phyloP scores from a whole-genome alignment of 1,140 invertebrate species.

The Leptinotarsa undecemlineata region DNA sequence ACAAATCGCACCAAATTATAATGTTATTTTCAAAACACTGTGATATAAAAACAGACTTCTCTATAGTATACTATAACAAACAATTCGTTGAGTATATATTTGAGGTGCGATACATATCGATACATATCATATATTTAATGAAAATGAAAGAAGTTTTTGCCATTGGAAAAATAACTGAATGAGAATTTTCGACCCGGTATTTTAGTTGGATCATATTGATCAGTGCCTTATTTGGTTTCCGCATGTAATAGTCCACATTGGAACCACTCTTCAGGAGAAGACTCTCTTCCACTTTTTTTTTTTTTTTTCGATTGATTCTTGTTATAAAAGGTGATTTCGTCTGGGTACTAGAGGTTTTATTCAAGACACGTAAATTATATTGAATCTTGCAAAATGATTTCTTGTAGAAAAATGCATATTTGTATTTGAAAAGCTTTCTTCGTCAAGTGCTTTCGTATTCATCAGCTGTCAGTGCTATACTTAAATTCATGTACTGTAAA shows the following conservation, averaged over 20 bases:
- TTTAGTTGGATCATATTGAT: slow-evolving; percentile 53
- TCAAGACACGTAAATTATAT: too few species aligned
- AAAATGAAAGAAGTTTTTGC: slow-evolving; percentile 6
- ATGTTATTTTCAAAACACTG: not conserved
- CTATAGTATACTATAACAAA: slow-evolving; percentile 2
- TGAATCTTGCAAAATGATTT: too few species aligned
- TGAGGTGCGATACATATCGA: slow-evolving; percentile 6
- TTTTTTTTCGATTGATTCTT: too few species aligned
- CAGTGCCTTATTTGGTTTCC: slow-evolving; percentile 51
- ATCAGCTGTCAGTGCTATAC: too few species aligned
- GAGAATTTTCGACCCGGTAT: slow-evolving; percentile 38
- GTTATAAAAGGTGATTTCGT: too few species aligned
- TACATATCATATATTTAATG: slow-evolving; percentile 15
- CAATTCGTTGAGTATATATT: not conserved
- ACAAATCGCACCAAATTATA: not conserved
- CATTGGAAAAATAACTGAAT: not conserved
- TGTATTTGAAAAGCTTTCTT: too few species aligned
- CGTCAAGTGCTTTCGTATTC: too few species aligned
- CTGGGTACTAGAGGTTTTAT: too few species aligned
- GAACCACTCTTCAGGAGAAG: slow-evolving; percentile 28
- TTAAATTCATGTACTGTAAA: too few species aligned
- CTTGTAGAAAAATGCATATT: too few species aligned
- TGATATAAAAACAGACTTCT: slow-evolving; percentile 5
- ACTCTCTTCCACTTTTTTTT: not conserved
- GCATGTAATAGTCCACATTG: slow-evolving; percentile 48